phyloP scores from a whole-genome alignment of 2,888 invertebrate species.

The Cynaeus angustus region DNA sequence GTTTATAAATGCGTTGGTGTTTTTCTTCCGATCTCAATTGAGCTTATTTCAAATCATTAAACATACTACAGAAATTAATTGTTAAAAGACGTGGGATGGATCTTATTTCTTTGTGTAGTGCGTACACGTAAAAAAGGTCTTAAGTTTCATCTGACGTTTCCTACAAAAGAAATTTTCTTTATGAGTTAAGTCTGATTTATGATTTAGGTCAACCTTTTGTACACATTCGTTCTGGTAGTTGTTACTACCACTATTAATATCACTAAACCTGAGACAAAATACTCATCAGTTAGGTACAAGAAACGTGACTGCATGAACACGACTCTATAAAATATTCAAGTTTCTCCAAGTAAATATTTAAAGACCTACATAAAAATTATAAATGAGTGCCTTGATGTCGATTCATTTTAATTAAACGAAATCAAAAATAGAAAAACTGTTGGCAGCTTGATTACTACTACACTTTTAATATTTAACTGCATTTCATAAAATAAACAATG shows the following conservation, averaged over 20 bases:
- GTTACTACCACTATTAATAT: constrained; percentile 16
- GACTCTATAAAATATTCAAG: background rate
- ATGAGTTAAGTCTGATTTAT: constrained; percentile 48
- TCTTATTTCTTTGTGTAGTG: constrained; percentile 7
- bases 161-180: constrained; percentile 47
- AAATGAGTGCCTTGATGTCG: no score
- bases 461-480: no score
- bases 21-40: background rate
- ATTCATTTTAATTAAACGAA: no score
- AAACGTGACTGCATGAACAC: background rate
- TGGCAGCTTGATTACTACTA: no score
- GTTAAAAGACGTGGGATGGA: background rate
- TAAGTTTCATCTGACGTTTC: constrained; percentile 21
- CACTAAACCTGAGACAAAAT: constrained; percentile 11
- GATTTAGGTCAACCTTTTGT: constrained; percentile 17
- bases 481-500: no score
- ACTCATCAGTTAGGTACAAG: constrained; percentile 2
- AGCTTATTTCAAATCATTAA: constrained; percentile 17
- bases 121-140: constrained; percentile 1
- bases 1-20: constrained; percentile 8
- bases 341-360: no score
- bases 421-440: no score
- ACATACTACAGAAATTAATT: constrained; percentile 9
- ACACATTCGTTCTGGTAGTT: constrained; percentile 26
- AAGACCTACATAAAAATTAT: background rate